phyloP scores from a whole-genome alignment of 2,888 invertebrate species.

The Mimumesa dahlbomi region DNA sequence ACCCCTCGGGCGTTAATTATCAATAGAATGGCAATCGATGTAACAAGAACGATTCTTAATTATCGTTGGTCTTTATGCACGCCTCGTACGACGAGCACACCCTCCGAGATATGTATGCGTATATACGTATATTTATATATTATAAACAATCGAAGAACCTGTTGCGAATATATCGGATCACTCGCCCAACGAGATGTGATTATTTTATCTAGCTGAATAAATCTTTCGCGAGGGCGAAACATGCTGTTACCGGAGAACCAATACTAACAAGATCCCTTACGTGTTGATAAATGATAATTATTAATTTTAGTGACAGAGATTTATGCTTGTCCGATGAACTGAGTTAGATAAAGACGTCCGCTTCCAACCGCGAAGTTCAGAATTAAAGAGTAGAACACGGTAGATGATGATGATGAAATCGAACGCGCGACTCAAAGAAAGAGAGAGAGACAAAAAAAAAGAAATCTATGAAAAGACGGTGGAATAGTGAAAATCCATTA shows the following conservation, averaged over 20 bases:
- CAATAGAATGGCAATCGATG: conserved; percentile 41
- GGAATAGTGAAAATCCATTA: not conserved
- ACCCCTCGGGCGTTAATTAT: conserved; percentile 43
- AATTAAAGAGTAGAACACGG: too few relatives aligned
- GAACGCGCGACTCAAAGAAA: too few relatives aligned
- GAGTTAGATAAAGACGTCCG: too few relatives aligned
- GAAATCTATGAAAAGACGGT: not conserved
- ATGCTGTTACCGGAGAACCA: not conserved
- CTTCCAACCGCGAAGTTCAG: too few relatives aligned
- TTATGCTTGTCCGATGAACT: not conserved
- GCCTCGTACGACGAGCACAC: not conserved
- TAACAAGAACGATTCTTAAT: conserved; percentile 36
- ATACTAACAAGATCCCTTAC: conserved; percentile 11
- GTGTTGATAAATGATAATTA: conserved; percentile 11
- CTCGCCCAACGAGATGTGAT: conserved; percentile 13
- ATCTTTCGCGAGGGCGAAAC: conserved; percentile 5
- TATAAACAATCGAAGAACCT: conserved; percentile 33
- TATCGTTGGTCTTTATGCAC: conserved; percentile 15
- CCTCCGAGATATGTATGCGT: conserved; percentile 1
- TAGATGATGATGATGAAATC: too few relatives aligned
- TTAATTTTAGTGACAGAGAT: not conserved
- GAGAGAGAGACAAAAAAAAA: not conserved
- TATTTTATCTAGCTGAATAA: conserved; percentile 16
- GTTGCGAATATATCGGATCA: conserved; percentile 4
- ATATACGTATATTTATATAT: not conserved